Percentiles rank a stretch among this genome's conserved stretches.
phyloP scores from a whole-genome alignment of 2,888 invertebrate genomes.

The Hyppa rectilinea region DNA sequence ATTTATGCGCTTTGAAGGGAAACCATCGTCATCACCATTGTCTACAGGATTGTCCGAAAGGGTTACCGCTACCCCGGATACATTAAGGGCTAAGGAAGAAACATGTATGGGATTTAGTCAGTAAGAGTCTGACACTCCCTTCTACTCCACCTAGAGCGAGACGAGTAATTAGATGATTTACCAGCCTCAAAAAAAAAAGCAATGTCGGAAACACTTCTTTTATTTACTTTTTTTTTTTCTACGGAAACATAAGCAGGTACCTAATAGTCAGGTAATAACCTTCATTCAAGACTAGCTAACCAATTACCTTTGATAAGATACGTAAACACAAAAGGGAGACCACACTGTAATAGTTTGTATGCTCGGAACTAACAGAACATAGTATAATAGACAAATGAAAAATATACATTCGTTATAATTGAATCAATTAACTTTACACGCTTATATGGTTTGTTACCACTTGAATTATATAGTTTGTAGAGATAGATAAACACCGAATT shows the following conservation, averaged over 20 bases:
- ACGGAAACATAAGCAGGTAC: background rate
- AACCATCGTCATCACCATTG: too few species aligned
- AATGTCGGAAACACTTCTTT: too few species aligned
- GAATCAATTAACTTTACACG: constrained; percentile 1
- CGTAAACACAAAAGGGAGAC: constrained; percentile 24
- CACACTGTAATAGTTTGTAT: constrained; percentile 8
- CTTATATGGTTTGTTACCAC: background rate
- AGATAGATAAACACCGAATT: constrained; percentile 5
- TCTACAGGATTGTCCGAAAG: too few species aligned
- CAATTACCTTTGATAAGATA: constrained; percentile 13
- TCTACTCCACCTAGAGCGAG: too few species aligned
- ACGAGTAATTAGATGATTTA: too few species aligned
- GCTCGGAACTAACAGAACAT: constrained; percentile 9
- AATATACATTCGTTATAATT: background rate
- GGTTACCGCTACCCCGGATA: too few species aligned
- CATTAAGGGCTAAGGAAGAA: too few species aligned
- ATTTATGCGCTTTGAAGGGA: too few species aligned
- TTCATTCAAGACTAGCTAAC: background rate
- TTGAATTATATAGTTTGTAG: background rate
- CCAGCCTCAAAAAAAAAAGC: too few species aligned
- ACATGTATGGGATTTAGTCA: too few species aligned
- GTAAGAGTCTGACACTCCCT: too few species aligned
- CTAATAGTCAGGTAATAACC: constrained; percentile 1
- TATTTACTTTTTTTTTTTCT: too few species aligned
- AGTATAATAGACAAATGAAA: constrained; percentile 2